Evolutionary conservation across 1,140 invertebrate species (phyloP), one percentile per base, ranked within the genome.

Genomic region (Drosophila orena): DNA sequence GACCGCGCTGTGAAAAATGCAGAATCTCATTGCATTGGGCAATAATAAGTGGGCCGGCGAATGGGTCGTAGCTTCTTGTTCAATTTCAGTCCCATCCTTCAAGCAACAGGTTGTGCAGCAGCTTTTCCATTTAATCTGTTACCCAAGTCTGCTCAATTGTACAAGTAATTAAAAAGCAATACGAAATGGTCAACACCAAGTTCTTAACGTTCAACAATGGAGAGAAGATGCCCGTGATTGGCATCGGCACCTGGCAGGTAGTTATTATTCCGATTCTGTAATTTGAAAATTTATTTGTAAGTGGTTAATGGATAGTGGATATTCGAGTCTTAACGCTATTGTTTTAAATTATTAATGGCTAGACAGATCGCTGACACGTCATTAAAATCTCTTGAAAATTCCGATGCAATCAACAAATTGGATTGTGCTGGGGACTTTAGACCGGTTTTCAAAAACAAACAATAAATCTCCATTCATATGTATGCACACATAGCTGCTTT

Each of bases 211-310:
- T 92, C 0, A 91, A 91, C 54, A 92, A 92, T 83, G 93, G 93
- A 15, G 90, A 93, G 73, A 91, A 95, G 73, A 97, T 97, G 95
- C 96, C 96, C 0, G 93, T 94, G 66, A 91, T 97, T 44, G 96
- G 96, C 40, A 94, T 96, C 72, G 96, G 96, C 56, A 97, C 96
- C 65, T 97, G 96, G 96, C 95, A 96, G 94, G 96, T 96, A 91
- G 93, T 62, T 30, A 27, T n/a, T 17, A 20, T 47, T 44, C 49
- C 22, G 37, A 30, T 47, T 61, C 15, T 30, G 24, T 15, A 49
- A 15, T 62, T 20, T 0, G 0, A 40, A 11, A 17, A 8, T 2
- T 55, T n/a, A 46, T 34, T 38, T n/a, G 8, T 11, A 47, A 34
- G 60, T 17, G 10, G 17, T 44, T 20, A 44, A 12, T 44, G 17